Evolutionary conservation across 2,113 vertebrate species (phyloP).

Genomic region (Crocuta crocuta): DNA sequence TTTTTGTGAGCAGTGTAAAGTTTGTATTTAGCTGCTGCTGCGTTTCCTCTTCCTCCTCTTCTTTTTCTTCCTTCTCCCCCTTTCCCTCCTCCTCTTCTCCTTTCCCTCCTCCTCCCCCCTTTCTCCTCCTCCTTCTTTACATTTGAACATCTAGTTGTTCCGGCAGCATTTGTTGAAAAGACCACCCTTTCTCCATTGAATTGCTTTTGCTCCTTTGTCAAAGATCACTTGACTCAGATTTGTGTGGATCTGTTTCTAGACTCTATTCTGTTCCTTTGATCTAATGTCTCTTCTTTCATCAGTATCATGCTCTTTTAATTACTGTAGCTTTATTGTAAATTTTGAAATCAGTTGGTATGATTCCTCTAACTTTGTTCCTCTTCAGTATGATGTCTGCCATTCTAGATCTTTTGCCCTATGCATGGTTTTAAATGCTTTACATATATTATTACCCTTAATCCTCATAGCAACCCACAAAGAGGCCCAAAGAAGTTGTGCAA

Average conservation of each 20-base stretch:
- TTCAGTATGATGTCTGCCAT: not conserved
- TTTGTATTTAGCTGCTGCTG: not conserved
- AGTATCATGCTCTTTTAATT: not conserved
- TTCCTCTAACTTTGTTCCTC: not conserved
- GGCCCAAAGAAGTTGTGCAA: not conserved
- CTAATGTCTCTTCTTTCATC: not conserved
- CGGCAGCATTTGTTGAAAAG: not conserved
- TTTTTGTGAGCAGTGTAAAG: constrained; percentile 3
- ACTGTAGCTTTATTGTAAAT: not conserved
- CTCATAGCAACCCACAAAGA: not conserved
- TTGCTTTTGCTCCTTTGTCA: not conserved
- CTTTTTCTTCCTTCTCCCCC: too few species aligned
- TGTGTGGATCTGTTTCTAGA: not conserved
- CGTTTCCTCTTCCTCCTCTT: too few species aligned
- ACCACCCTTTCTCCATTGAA: not conserved
- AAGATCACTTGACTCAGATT: not conserved
- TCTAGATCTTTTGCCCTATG: not conserved
- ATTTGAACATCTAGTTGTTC: not conserved
- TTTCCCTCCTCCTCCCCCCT: too few species aligned
- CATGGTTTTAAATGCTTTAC: not conserved
- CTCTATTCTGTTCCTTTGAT: not conserved
- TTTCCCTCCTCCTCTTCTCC: too few species aligned
- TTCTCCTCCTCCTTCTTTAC: not conserved
- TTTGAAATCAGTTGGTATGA: not conserved
- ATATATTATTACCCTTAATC: not conserved